Conservation (phyloP, 2,113 vertebrate species). For the Pollimyrus isidori region DNA sequence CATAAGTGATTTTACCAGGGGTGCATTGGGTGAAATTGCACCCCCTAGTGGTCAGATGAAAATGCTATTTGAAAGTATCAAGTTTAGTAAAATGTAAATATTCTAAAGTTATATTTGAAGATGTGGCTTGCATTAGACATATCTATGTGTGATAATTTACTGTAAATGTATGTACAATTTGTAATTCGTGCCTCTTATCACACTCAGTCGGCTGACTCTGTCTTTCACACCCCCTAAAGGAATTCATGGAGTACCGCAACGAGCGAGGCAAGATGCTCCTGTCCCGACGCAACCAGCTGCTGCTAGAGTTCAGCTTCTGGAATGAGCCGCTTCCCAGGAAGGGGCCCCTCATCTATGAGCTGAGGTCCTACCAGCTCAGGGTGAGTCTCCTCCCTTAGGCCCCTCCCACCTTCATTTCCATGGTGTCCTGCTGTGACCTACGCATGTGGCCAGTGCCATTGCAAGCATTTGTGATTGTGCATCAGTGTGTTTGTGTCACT, state of each 20-base stretch:
- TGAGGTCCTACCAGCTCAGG: constrained; percentile 88
- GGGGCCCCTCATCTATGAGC: constrained; percentile 92
- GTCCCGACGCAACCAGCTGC: constrained; percentile 86
- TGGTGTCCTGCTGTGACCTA: background rate
- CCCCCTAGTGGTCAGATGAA: background rate
- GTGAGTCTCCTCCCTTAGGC: constrained; percentile 55
- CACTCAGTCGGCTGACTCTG: constrained; percentile 7
- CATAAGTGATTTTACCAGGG: background rate
- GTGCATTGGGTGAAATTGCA: background rate
- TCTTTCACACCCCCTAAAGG: constrained; percentile 51
- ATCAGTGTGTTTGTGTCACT: background rate
- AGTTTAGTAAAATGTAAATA: background rate
- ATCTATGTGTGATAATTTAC: background rate
- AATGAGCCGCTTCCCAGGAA: constrained; percentile 80
- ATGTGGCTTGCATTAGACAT: background rate
- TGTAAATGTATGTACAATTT: background rate
- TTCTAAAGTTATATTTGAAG: background rate
- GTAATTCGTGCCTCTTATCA: background rate
- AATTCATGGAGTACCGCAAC: constrained; percentile 77
- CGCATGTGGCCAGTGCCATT: background rate
- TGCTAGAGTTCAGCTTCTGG: constrained; percentile 97
- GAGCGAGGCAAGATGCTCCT: constrained; percentile 88
- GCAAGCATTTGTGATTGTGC: background rate
- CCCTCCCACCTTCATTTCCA: background rate
- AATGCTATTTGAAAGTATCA: background rate